phyloP scores from a whole-genome alignment of 1,140 invertebrate species.

The Geopemphigus sp. region DNA sequence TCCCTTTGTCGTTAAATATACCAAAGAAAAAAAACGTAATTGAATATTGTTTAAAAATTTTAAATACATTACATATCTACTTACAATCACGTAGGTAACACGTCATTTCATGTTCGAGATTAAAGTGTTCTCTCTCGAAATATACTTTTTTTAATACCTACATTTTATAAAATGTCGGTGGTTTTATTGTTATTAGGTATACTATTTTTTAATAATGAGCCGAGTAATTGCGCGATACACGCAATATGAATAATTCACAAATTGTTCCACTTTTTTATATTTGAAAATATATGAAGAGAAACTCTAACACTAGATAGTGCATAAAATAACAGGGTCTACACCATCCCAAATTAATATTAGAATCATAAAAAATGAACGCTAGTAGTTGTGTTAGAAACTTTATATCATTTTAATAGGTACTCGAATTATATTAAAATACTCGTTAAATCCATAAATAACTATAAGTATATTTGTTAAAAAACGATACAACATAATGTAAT shows the following conservation, averaged over 20 bases:
- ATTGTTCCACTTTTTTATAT: slow-evolving; percentile 8
- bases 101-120: background rate
- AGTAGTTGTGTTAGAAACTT: background rate
- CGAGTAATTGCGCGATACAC: background rate
- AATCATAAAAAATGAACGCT: background rate
- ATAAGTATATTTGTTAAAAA: too few species aligned
- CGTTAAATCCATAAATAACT: too few species aligned
- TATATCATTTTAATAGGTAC: too few species aligned
- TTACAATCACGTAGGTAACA: too few species aligned
- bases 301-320: background rate
- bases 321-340: slow-evolving; percentile 3
- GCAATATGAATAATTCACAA: slow-evolving; percentile 24
- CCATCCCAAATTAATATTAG: background rate
- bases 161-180: background rate
- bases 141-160: background rate
- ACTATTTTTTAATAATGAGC: background rate
- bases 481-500: too few species aligned
- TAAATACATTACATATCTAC: too few species aligned
- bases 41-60: slow-evolving; percentile 25
- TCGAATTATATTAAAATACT: too few species aligned
- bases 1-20: background rate
- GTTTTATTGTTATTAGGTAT: background rate
- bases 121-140: background rate
- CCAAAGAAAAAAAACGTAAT: background rate
- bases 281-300: slow-evolving; percentile 6